These are phyloP conservation scores for Dorcus hopei DNA, from an alignment of 2,888 invertebrate species.

Conservation along the genomic window DNA sequence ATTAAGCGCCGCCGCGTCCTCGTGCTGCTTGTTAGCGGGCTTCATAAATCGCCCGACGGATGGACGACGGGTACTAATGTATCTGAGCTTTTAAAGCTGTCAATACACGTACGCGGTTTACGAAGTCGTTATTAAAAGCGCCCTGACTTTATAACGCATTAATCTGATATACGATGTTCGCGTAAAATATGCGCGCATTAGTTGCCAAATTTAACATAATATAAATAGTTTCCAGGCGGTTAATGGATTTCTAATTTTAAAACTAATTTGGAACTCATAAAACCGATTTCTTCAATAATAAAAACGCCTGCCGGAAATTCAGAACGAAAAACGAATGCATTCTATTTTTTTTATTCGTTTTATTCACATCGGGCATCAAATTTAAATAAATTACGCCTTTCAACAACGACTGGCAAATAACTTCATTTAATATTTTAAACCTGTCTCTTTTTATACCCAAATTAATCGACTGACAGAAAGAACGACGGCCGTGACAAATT, in stretches of 20 bases:
- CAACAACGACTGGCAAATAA: too few relatives aligned
- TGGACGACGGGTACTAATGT: neutral
- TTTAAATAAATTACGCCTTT: too few relatives aligned
- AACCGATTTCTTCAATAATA: too few relatives aligned
- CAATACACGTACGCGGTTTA: neutral
- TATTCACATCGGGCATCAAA: too few relatives aligned
- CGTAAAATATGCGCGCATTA: neutral
- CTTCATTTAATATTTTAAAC: too few relatives aligned
- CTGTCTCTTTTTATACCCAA: too few relatives aligned
- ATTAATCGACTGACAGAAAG: too few relatives aligned
- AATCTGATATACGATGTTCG: neutral
- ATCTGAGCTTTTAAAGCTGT: neutral
- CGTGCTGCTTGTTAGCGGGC: conserved; percentile 22
- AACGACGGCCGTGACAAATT: too few relatives aligned
- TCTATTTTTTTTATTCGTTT: too few relatives aligned
- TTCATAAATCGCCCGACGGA: conserved; percentile 22
- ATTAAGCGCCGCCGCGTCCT: conserved; percentile 22
- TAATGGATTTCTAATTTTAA: conserved; percentile 1
- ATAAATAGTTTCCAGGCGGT: neutral
- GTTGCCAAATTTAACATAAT: neutral
- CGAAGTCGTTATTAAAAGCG: neutral
- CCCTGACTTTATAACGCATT: neutral
- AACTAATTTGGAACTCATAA: too few relatives aligned
- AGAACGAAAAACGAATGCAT: too few relatives aligned
- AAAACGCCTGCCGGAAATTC: too few relatives aligned